These are phyloP conservation scores for Sciurus carolinensis DNA, from an alignment of 2,797 vertebrate genomes.

Conservation along the genomic window DNA sequence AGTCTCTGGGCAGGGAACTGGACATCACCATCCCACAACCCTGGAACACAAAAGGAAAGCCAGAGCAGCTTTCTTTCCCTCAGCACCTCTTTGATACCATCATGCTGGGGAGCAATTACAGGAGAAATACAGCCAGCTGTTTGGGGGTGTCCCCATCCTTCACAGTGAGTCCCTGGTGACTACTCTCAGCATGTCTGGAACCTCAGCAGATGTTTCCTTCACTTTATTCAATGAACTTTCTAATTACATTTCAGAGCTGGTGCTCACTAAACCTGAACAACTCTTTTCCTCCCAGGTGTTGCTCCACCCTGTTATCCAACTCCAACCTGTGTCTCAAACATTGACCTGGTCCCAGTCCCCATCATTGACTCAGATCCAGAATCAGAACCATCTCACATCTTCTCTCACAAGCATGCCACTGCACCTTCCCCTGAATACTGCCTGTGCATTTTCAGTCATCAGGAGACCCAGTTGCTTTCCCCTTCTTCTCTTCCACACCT, in stretches of 20 bases:
- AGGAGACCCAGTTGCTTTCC: not conserved
- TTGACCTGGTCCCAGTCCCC: not conserved
- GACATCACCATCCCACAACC: fast-evolving
- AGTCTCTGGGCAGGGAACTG: not conserved
- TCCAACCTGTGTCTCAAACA: not conserved
- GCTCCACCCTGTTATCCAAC: not conserved
- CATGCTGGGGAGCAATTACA: not conserved
- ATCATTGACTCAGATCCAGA: not conserved
- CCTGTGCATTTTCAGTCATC: not conserved
- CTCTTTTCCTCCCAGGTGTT: not conserved
- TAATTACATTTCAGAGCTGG: not conserved
- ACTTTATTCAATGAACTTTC: not conserved
- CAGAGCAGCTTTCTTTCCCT: not conserved
- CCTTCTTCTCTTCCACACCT: not conserved
- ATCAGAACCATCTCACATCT: not conserved
- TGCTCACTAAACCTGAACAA: not conserved
- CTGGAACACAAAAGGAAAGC: not conserved
- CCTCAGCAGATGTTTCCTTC: not conserved
- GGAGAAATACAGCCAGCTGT: not conserved
- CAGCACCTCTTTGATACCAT: too few relatives aligned
- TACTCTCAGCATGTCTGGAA: too few relatives aligned
- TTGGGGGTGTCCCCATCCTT: slow-evolving; percentile 44
- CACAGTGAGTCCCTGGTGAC: slow-evolving; percentile 46
- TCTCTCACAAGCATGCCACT: not conserved
- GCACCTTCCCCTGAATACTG: too few relatives aligned